Conservation (phyloP, 1,140 invertebrate species). For the Drosophila teissieri region DNA sequence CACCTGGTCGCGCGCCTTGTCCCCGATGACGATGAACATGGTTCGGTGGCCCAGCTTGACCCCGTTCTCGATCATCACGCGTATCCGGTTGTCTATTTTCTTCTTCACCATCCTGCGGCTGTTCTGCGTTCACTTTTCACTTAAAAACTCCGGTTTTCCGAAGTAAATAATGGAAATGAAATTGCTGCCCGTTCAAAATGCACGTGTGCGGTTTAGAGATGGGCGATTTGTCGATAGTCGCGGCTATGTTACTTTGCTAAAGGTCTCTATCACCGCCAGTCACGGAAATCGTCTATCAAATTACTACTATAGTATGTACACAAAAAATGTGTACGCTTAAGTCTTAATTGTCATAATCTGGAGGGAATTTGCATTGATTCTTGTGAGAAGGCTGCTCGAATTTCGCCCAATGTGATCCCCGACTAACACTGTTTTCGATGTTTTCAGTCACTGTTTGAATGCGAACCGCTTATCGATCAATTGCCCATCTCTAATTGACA, state of each 20-base stretch:
- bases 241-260: neutral
- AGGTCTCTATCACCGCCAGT: neutral
- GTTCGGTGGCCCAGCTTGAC: conserved; percentile 94
- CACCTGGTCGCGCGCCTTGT: conserved; percentile 98
- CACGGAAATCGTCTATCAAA: neutral
- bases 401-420: too few species aligned
- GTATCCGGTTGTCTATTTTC: conserved; percentile 98
- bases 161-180: conserved; percentile 5
- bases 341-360: too few species aligned
- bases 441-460: too few species aligned
- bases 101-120: conserved; percentile 90
- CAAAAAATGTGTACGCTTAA: too few species aligned
- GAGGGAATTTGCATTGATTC: too few species aligned
- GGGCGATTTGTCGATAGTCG: neutral
- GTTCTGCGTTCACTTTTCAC: neutral
- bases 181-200: conserved; percentile 38
- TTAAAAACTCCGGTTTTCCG: neutral
- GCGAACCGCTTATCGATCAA: too few species aligned
- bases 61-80: conserved; percentile 98
- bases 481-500: neutral
- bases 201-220: conserved; percentile 52
- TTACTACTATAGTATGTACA: too few species aligned
- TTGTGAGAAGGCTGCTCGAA: too few species aligned
- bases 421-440: too few species aligned
- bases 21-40: conserved; percentile 97